A percentile compares a stretch with the other conserved stretches of the same genome.
Conservation (phyloP, 37 sponge, comb jelly and placozoan genomes). For the Aphrocallistes beatrix region DNA sequence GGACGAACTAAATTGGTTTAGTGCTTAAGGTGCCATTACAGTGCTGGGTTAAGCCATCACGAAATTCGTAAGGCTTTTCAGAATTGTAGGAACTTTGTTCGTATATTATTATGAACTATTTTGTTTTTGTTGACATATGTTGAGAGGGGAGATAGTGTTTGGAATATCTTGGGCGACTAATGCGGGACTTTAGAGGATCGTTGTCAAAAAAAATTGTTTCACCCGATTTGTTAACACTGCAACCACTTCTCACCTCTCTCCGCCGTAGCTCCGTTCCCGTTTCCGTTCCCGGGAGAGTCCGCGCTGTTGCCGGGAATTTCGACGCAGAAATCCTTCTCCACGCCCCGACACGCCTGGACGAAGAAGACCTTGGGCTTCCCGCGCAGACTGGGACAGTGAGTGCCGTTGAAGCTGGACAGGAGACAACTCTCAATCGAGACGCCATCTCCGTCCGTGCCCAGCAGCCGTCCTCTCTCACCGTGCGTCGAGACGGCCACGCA, state of each 20-base stretch:
- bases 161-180: no score
- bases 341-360: conserved; percentile 70
- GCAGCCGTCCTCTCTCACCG: conserved; percentile 52
- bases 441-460: conserved; percentile 55
- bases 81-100: no score
- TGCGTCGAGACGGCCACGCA: conserved; percentile 55
- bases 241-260: not conserved
- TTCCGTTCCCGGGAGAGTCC: conserved; percentile 14
- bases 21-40: no score
- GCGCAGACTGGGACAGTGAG: conserved; percentile 49
- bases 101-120: no score
- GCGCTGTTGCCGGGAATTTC: conserved; percentile 22
- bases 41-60: no score
- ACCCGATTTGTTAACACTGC: no score
- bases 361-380: conserved; percentile 87
- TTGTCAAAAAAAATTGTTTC: no score
- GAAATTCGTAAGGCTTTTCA: no score
- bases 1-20: no score
- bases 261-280: not conserved
- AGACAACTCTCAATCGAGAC: not conserved
- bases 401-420: conserved; percentile 40
- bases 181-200: no score
- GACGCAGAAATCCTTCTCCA: conserved; percentile 56
- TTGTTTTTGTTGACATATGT: no score
- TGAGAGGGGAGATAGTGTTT: no score